phyloP scores from a whole-genome alignment of 1,140 invertebrate genomes.

The Helicorthomorpha holstii region DNA sequence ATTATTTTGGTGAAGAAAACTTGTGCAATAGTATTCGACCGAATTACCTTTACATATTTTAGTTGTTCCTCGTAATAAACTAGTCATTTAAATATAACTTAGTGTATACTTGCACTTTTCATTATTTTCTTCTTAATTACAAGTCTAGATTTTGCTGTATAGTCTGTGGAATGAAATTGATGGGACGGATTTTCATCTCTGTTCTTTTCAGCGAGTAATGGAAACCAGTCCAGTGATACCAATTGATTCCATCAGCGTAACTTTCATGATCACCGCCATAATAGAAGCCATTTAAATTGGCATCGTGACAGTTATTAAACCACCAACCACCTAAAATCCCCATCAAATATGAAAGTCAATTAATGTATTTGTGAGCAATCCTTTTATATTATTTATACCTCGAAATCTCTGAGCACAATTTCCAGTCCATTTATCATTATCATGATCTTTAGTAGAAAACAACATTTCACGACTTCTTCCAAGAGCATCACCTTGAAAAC shows the following conservation, averaged over 20 bases:
- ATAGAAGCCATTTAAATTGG: slow-evolving; percentile 26
- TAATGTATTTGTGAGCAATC: not conserved
- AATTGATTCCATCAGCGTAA: slow-evolving; percentile 20
- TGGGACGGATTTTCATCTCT: slow-evolving; percentile 18
- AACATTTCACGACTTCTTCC: not conserved
- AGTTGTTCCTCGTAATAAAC: too few species aligned
- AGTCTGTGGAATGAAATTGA: too few species aligned
- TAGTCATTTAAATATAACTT: too few species aligned
- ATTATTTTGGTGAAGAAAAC: too few species aligned
- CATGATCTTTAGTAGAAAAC: not conserved
- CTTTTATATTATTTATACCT: not conserved
- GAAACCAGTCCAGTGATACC: slow-evolving; percentile 20
- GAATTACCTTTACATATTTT: too few species aligned
- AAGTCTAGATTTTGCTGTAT: too few species aligned
- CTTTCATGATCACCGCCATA: slow-evolving; percentile 14
- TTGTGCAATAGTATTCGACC: too few species aligned
- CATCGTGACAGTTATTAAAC: slow-evolving; percentile 22
- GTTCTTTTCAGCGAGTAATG: slow-evolving; percentile 18
- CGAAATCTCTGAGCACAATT: not conserved
- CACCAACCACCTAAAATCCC: slow-evolving; percentile 23
- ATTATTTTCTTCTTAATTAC: too few species aligned
- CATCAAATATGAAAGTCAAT: not conserved
- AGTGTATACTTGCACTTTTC: too few species aligned
- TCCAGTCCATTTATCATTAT: slow-evolving; percentile 1
- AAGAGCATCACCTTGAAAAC: not conserved